Evolutionary conservation across 2,113 vertebrate species (phyloP).

Genomic region (Dasypus novemcinctus): DNA sequence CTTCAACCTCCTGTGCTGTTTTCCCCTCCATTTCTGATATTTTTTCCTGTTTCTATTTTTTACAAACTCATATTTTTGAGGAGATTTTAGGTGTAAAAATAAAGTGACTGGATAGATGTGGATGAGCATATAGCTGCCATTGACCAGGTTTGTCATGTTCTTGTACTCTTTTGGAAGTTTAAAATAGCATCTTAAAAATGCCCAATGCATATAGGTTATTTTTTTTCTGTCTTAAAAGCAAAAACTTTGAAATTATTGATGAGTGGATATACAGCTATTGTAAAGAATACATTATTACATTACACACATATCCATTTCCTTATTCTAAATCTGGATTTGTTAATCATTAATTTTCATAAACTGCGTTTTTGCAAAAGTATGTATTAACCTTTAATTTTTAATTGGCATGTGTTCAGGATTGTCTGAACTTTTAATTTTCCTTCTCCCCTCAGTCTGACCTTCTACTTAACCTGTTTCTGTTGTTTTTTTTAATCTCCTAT

Average conservation of each 20-base stretch:
- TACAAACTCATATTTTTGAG: neutral
- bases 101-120: neutral
- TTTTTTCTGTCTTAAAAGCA: neutral
- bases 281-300: neutral
- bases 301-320: neutral
- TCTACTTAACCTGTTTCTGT: conserved; percentile 19
- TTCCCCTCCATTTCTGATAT: neutral
- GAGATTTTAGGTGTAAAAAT: neutral
- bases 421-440: neutral
- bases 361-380: neutral
- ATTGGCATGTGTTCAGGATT: neutral
- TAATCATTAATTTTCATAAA: conserved; percentile 22
- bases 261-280: neutral
- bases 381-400: neutral
- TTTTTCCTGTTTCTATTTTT: conserved; percentile 35
- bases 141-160: neutral
- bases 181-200: conserved; percentile 7
- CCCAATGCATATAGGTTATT: neutral
- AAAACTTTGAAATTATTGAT: neutral
- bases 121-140: neutral
- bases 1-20: no score
- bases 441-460: neutral
- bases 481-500: neutral
- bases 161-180: neutral
- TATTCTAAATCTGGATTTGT: conserved; percentile 12